These are phyloP conservation scores for Semnornis frantzii DNA, from an alignment of 2,113 vertebrate species.

Conservation along the genomic window DNA sequence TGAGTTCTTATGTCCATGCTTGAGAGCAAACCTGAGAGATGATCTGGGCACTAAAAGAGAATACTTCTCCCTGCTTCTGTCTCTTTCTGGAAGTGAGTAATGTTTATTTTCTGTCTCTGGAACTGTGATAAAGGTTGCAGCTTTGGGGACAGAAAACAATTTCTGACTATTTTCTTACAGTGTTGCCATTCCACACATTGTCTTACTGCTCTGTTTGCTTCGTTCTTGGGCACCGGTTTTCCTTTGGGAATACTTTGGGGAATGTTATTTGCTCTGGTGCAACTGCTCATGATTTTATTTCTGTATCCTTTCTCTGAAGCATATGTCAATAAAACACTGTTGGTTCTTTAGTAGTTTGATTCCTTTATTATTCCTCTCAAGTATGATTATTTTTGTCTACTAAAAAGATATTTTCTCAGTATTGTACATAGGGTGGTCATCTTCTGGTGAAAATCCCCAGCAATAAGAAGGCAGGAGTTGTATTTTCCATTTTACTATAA, in stretches of 20 bases:
- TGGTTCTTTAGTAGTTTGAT: slow-evolving; percentile 42
- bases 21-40: slow-evolving; percentile 16
- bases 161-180: background rate
- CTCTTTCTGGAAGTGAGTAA: background rate
- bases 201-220: background rate
- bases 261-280: slow-evolving; percentile 27
- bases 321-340: slow-evolving; percentile 70
- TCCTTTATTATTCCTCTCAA: slow-evolving; percentile 59
- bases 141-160: slow-evolving; percentile 9
- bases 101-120: slow-evolving; percentile 40
- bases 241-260: slow-evolving; percentile 1
- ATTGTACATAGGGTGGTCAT: background rate
- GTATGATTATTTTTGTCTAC: background rate
- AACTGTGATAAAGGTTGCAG: slow-evolving; percentile 1
- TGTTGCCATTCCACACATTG: slow-evolving; percentile 5
- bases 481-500: background rate
- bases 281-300: background rate
- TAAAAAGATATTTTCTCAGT: background rate
- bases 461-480: background rate
- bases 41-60: background rate
- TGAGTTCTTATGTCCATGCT: slow-evolving; percentile 70
- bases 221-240: background rate
- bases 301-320: slow-evolving; percentile 54
- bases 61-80: background rate
- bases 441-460: background rate